phyloP scores from a whole-genome alignment of 1,140 invertebrate genomes.

The Temnothorax curvispinosus region DNA sequence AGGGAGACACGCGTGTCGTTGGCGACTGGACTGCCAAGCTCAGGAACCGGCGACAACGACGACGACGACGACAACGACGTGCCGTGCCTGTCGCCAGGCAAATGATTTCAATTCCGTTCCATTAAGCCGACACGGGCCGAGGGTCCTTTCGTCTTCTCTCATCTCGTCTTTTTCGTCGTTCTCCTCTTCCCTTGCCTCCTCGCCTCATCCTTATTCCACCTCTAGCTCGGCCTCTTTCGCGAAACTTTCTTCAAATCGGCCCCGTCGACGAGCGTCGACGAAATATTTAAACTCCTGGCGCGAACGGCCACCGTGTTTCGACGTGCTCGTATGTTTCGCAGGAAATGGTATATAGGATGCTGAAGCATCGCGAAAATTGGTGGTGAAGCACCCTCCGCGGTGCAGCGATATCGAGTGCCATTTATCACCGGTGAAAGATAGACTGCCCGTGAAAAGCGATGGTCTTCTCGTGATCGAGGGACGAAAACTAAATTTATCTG shows the following conservation, averaged over 20 bases:
- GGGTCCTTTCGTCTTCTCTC: constrained; percentile 26
- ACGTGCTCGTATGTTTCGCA: constrained; percentile 40
- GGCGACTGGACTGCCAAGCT: constrained; percentile 72
- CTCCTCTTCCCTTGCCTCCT: neutral
- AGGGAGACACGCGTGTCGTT: constrained; percentile 21
- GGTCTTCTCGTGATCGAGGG: constrained; percentile 28
- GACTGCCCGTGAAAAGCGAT: constrained; percentile 39
- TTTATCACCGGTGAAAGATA: constrained; percentile 57
- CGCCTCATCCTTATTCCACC: neutral
- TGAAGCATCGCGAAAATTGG: constrained; percentile 52
- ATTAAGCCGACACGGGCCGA: constrained; percentile 70
- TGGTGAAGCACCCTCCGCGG: constrained; percentile 24
- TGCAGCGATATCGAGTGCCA: constrained; percentile 34
- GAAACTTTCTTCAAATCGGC: constrained; percentile 72
- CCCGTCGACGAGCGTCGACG: constrained; percentile 46
- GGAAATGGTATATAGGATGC: constrained; percentile 54
- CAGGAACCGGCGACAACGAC: constrained; percentile 56
- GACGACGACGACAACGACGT: constrained; percentile 53
- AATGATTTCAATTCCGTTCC: constrained; percentile 77
- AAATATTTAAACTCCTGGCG: constrained; percentile 69
- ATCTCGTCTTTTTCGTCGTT: constrained; percentile 5
- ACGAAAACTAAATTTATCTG: constrained; percentile 45
- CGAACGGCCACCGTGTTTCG: constrained; percentile 40
- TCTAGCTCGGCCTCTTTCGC: neutral
- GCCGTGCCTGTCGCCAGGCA: constrained; percentile 72